Evolutionary conservation across 2,113 vertebrate species (phyloP).

Genomic region (Neogobius melanostomus): DNA sequence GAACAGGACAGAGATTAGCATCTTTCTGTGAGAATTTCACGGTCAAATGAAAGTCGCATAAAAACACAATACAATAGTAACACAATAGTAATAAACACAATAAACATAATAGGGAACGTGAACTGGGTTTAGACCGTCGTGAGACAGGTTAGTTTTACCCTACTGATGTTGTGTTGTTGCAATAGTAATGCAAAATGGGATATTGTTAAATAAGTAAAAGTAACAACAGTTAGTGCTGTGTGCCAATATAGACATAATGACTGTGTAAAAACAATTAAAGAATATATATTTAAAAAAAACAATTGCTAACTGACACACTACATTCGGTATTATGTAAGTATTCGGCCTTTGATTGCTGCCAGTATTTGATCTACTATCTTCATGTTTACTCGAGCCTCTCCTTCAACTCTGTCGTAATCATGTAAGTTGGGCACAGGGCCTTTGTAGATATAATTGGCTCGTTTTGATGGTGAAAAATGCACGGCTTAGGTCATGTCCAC

Average conservation of each 20-base stretch:
- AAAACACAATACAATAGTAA: too few species aligned
- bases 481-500: not conserved
- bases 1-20: not conserved
- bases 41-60: too few species aligned
- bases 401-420: conserved; percentile 5
- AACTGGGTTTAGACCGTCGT: too few species aligned
- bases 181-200: too few species aligned
- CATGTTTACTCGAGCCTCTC: conserved; percentile 3
- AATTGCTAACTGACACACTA: not conserved
- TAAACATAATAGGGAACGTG: too few species aligned
- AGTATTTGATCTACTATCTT: not conserved
- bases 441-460: conserved; percentile 7
- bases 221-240: too few species aligned
- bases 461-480: not conserved
- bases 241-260: too few species aligned
- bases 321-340: not conserved
- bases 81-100: too few species aligned
- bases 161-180: too few species aligned
- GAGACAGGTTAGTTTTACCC: too few species aligned
- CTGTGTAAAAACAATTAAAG: not conserved
- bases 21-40: not conserved
- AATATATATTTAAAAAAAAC: not conserved
- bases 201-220: too few species aligned
- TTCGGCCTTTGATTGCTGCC: not conserved
- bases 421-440: not conserved